These are phyloP conservation scores for Pristionchus maxplancki DNA, from an alignment of 2,888 invertebrate genomes.

Conservation along the genomic window DNA sequence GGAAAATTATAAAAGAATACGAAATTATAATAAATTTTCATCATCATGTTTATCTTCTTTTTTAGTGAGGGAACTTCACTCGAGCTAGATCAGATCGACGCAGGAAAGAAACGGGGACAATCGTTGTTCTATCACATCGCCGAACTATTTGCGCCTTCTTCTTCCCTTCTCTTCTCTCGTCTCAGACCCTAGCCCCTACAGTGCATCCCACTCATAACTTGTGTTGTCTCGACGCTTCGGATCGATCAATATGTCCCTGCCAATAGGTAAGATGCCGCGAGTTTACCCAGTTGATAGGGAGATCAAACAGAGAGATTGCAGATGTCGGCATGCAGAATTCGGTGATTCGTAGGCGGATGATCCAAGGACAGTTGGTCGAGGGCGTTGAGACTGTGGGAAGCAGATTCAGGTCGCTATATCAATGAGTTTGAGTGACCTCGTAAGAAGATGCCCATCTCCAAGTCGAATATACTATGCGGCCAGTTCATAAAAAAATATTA, in stretches of 20 bases:
- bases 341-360: slow-evolving; percentile 62
- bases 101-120: slow-evolving; percentile 1
- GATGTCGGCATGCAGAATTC: slow-evolving; percentile 59
- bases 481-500: not conserved
- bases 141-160: slow-evolving; percentile 1
- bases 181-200: not conserved
- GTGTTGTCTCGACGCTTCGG: not conserved
- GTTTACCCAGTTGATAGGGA: not conserved
- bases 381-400: not conserved
- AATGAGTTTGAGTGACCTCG: too few species aligned
- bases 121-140: not conserved
- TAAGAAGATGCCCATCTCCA: too few species aligned
- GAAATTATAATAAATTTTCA: not conserved
- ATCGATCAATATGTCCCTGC: not conserved
- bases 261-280: not conserved
- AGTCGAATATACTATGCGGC: too few species aligned
- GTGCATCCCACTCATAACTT: not conserved
- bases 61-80: too few species aligned
- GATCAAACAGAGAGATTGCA: not conserved
- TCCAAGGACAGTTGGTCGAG: slow-evolving; percentile 62
- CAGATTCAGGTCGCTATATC: slow-evolving; percentile 21
- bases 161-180: slow-evolving; percentile 12
- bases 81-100: too few species aligned
- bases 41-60: too few species aligned
- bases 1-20: not conserved